These are phyloP conservation scores for Leptothorax acervorum DNA, from an alignment of 2,888 invertebrate genomes.

Conservation along the genomic window DNA sequence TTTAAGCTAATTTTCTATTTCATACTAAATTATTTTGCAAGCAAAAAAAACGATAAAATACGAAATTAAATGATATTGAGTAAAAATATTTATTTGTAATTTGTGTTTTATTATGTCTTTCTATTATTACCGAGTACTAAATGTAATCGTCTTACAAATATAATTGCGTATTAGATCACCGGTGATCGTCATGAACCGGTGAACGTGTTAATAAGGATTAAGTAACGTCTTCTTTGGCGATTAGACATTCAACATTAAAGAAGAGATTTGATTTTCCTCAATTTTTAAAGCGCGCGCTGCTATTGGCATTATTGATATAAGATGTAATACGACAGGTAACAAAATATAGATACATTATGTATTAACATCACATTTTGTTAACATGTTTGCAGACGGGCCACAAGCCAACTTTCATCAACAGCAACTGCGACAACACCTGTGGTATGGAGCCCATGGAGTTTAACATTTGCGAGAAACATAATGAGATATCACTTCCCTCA, in stretches of 20 bases:
- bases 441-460: slow-evolving; percentile 73
- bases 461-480: slow-evolving; percentile 83
- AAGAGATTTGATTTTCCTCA: too few species aligned
- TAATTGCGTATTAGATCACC: too few species aligned
- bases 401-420: slow-evolving; percentile 32
- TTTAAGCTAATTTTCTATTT: background rate
- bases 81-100: background rate
- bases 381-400: slow-evolving; percentile 50
- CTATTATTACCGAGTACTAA: background rate
- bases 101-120: background rate
- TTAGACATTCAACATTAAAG: background rate
- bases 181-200: too few species aligned
- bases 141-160: background rate
- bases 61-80: background rate
- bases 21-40: background rate
- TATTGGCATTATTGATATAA: background rate
- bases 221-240: too few species aligned
- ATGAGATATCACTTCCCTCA: slow-evolving; percentile 91
- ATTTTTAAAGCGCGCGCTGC: background rate
- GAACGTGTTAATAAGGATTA: too few species aligned
- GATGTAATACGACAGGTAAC: background rate
- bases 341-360: background rate
- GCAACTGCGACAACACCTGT: slow-evolving; percentile 10
- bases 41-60: background rate
- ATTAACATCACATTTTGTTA: slow-evolving; percentile 7